Base-by-base conservation (phyloP, 1,140 invertebrate genomes). In the Aculops lycopersici region DNA sequence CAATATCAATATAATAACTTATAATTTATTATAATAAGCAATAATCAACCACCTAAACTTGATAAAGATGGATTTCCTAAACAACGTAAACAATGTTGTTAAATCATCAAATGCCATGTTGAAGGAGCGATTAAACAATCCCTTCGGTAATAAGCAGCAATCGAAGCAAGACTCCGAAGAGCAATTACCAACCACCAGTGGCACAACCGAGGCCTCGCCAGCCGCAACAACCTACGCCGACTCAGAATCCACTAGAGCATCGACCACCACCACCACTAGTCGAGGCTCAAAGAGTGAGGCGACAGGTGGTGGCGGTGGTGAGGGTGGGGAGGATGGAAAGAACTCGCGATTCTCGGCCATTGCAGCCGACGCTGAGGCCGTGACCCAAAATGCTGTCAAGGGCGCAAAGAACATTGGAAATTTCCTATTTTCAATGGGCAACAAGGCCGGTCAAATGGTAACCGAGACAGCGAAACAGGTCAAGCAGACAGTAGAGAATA, bases 401-500 rank as follows among this genome's bases (percentile, higher is more conserved):
- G 74, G 77, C 20, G 80, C 78, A 66, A 54, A 86, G 75, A 57
- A 56, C 47, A 53, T 86, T 54, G 81, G 81, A 48, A 84, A 43
- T 55, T 81, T 81, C 59, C 63, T 84, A 43, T 81, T 75, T 58
- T 77, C 74, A 47, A 75, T 76, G 46, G 76, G 78, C 21, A 80
- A 76, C 56, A 81, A 81, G 62, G 77, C 77, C 41, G 75, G 76
- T 17, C 68, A 68, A 52, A 68, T 66, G 36, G 69, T 74, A 1
- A 68, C 63, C 40, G 69, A 74, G 56, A 72, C 72, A 45, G 69
- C 72, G 42, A 79, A 70, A 46, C 83, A 88, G 58, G 74, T 92
- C 50, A 88, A 88, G 64, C 77, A 83, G 58, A 77, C 76, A 49
- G 79, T 88, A 42, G 81, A 86, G 60, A 78, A 88, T 63, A 88